Base-by-base conservation (phyloP, 2,113 vertebrate genomes). In the Tapirus terrestris region DNA sequence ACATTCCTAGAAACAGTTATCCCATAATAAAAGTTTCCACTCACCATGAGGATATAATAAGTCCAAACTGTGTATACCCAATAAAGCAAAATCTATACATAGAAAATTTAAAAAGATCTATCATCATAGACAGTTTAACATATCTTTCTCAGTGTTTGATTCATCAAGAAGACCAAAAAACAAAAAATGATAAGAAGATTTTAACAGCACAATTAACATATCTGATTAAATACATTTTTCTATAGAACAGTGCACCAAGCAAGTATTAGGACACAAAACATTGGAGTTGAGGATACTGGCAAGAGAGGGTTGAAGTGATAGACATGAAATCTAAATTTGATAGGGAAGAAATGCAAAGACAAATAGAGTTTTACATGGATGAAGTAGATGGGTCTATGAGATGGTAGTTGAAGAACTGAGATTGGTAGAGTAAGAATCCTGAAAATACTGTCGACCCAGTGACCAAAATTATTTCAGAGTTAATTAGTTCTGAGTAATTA, bases 311-410 rank as follows among this genome's bases (percentile, higher is more conserved):
- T 61, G 51, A 93, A 48, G 70, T 84, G 20, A 51, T 45, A 77
- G 70, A 63, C n/a, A 93, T 89, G 67, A 56, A 87, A 92, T 81
- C 17, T 81, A 61, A 83, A 65, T 77, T 70, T 96, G 63, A 77
- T 89, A 72, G 27, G 27, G 43, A 93, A 89, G 21, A 39, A 92
- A 58, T 65, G n/a, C 21, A 88, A 77, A 80, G 23, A 61, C n/a
- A 73, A 70, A 53, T 36, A 29, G 89, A 84, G 8, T 21, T 90
- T 90, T 61, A 79, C 80, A 45, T 73, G 36, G 65, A 45, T 94
- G 36, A 84, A 85, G 27, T 89, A 84, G 72, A 84, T 72, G 61
- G 23, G 31, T 72, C 81, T 85, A 43, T 48, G 45, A 91, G 33
- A 25, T 73, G 39, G 27, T 90, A 10, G 13, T 89, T 90, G 43